These are phyloP conservation scores for Eulemur albifrons DNA, from an alignment of 2,797 vertebrate genomes.

Conservation along the genomic window DNA sequence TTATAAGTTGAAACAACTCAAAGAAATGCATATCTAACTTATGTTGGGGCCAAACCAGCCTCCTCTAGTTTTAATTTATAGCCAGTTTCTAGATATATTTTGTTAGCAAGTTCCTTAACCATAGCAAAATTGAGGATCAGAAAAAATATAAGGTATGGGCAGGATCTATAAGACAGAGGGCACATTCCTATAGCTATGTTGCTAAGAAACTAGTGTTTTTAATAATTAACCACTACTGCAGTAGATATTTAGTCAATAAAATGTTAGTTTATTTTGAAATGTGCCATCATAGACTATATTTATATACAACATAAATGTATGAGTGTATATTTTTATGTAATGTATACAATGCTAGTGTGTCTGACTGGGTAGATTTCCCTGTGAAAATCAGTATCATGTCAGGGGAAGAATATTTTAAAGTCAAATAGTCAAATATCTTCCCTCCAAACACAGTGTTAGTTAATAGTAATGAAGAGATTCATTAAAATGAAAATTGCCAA, in stretches of 20 bases:
- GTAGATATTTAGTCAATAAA: slow-evolving; percentile 36
- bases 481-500: slow-evolving; percentile 44
- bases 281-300: not conserved
- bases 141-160: not conserved
- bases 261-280: not conserved
- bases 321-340: not conserved
- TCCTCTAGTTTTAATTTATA: slow-evolving; percentile 35
- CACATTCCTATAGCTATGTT: not conserved
- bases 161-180: not conserved
- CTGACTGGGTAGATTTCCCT: not conserved
- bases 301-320: not conserved
- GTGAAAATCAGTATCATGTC: not conserved
- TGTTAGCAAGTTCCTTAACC: slow-evolving; percentile 17
- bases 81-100: slow-evolving; percentile 18
- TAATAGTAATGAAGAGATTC: slow-evolving; percentile 5
- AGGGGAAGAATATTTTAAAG: slow-evolving; percentile 27
- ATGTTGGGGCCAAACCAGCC: not conserved
- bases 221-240: not conserved
- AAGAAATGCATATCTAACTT: not conserved
- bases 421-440: slow-evolving; percentile 5
- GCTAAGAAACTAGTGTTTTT: slow-evolving; percentile 37
- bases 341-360: not conserved
- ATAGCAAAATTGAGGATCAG: slow-evolving; percentile 6
- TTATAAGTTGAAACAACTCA: slow-evolving; percentile 47
- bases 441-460: not conserved